Evolutionary conservation across 1,140 invertebrate species (phyloP), one percentile per base, ranked within the genome.

Genomic region (Heliothis virescens): DNA sequence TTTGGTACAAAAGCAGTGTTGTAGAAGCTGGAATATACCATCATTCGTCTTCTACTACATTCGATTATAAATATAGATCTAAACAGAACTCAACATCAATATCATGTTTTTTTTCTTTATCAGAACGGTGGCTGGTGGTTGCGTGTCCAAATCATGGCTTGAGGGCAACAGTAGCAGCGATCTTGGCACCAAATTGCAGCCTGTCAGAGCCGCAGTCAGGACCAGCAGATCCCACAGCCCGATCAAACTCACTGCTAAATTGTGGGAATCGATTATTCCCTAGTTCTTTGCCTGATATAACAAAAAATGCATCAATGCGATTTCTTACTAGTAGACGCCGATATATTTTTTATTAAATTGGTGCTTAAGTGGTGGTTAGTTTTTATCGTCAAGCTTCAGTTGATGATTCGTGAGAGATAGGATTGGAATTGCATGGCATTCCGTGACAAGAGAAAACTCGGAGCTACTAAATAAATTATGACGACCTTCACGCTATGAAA

Each of bases 181-280:
- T 83, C 78, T 78, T 80, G 83, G 83, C 75, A 81, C 81, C 81
- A 87, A 93, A 93, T 93, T 92, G 84, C 80, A 29, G 73, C 65
- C 87, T 92, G 90, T 90, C 92, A 91, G 85, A 62, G 60, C 57
- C 71, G 57, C 83, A 83, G 85, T 89, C 87, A 84, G 78, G 85
- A 60, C 52, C 50, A 73, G 59, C 55, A 47, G 82, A 81, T 83
- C 60, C 59, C 53, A 76, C 69, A 72, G 79, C 80, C 34, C 81
- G 86, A 88, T 86, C 76, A 79, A 65, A 60, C 53, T 80, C 26
- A 78, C 82, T 80, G 83, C 78, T 21, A 80, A 86, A 90, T 90
- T 88, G 90, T 93, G 91, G 89, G 91, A 92, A 92, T 89, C 85
- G 85, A 89, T 86, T 83, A 82, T 81, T 29, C 48, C 5, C 16